Evolutionary conservation across 2,888 invertebrate species (phyloP).

Genomic region (Perithous albicinctus): DNA sequence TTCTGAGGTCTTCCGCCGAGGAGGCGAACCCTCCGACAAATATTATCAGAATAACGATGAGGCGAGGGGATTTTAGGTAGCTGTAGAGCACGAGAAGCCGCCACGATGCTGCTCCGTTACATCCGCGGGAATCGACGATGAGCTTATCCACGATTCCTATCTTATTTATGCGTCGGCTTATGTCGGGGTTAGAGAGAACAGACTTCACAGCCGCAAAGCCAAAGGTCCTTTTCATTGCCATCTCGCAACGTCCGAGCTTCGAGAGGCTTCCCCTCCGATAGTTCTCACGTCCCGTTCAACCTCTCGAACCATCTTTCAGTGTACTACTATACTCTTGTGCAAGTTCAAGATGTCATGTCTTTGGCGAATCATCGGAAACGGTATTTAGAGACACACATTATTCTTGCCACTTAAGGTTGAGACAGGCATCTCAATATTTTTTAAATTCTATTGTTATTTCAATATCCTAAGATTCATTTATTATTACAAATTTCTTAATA

Average conservation of each 20-base stretch:
- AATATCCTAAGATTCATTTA: not conserved
- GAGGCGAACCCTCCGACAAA: slow-evolving; percentile 54
- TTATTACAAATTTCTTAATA: not conserved
- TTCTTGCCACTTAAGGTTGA: not conserved
- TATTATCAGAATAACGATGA: slow-evolving; percentile 49
- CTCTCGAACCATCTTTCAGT: not conserved
- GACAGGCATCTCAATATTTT: not conserved
- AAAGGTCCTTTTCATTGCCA: slow-evolving; percentile 38
- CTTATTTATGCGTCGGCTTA: slow-evolving; percentile 49
- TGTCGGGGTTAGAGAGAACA: not conserved
- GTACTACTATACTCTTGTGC: not conserved
- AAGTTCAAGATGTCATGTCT: slow-evolving; percentile 1
- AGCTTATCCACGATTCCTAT: slow-evolving; percentile 55
- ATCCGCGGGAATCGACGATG: slow-evolving; percentile 40
- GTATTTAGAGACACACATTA: not conserved
- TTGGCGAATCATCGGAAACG: not conserved
- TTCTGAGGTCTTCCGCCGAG: slow-evolving; percentile 11
- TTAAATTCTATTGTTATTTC: not conserved
- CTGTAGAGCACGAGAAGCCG: not conserved
- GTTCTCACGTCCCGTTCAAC: slow-evolving; percentile 18
- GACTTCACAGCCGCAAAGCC: not conserved
- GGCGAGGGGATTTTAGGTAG: slow-evolving; percentile 18
- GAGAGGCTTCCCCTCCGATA: not conserved
- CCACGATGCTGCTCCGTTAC: slow-evolving; percentile 30
- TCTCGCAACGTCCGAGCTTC: not conserved